Evolutionary conservation across 64 coral and sea anemone species (phyloP).

Genomic region (Pachyseris speciosa): DNA sequence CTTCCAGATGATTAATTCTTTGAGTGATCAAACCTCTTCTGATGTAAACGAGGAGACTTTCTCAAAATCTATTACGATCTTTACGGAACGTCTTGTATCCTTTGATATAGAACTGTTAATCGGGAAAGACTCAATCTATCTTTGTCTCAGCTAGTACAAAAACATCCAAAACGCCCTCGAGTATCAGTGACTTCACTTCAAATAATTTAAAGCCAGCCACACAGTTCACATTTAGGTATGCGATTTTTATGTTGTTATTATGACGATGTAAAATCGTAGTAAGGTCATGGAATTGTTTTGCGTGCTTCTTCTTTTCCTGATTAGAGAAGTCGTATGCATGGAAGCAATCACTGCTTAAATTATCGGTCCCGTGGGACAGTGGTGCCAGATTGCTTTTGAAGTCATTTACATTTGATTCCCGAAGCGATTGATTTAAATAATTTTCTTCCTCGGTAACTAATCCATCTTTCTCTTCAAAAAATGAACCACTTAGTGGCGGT

Average conservation of each 20-base stretch:
- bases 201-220: constrained; percentile 39
- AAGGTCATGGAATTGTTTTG: not conserved
- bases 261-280: not conserved
- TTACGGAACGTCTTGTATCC: constrained; percentile 14
- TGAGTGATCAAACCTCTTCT: not conserved
- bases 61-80: constrained; percentile 19
- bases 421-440: too few species aligned
- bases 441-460: too few species aligned
- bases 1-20: constrained; percentile 23
- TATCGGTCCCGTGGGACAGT: too few species aligned
- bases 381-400: too few species aligned
- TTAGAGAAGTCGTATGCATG: too few species aligned
- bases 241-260: constrained; percentile 3
- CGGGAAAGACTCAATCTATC: constrained; percentile 17
- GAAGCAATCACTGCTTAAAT: too few species aligned
- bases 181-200: constrained; percentile 6
- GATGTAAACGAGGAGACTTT: constrained; percentile 32
- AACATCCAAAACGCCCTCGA: constrained; percentile 11
- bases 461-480: too few species aligned
- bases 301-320: too few species aligned
- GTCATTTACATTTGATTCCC: too few species aligned
- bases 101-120: constrained; percentile 34
- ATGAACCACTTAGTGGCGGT: not conserved
- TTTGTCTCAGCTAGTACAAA: constrained; percentile 34
- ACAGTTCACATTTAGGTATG: constrained; percentile 38